These are phyloP conservation scores for Scolopax bukidnonensis DNA, from an alignment of 2,797 vertebrate genomes.

Conservation along the genomic window DNA sequence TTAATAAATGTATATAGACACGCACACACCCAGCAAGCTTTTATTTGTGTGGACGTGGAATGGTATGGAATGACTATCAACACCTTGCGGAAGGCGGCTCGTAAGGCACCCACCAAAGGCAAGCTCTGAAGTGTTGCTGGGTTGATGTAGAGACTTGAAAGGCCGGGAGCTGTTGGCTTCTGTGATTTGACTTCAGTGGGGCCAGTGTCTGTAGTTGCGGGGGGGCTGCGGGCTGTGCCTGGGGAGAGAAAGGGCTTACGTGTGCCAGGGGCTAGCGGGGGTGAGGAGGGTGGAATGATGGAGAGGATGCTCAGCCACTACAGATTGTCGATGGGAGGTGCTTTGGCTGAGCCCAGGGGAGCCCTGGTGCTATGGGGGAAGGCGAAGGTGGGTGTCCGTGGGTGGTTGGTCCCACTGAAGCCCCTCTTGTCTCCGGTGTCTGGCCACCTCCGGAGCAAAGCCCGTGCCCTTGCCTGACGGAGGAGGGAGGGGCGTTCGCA, in stretches of 20 bases:
- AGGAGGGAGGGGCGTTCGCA: neutral
- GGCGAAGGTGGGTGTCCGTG: fast-evolving
- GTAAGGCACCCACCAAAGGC: neutral
- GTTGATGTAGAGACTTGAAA: neutral
- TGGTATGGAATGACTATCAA: fast-evolving
- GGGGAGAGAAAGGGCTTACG: neutral
- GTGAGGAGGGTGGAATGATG: fast-evolving
- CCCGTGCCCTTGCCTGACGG: neutral
- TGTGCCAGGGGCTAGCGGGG: fast-evolving
- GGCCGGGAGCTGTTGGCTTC: neutral
- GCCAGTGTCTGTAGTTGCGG: neutral
- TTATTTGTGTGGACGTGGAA: fast-evolving
- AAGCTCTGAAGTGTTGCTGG: neutral
- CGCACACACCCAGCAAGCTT: neutral
- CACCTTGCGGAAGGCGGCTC: neutral
- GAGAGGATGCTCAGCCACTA: fast-evolving
- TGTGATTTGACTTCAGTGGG: neutral
- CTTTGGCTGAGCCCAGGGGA: neutral
- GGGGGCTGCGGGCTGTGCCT: fast-evolving
- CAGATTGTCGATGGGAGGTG: fast-evolving
- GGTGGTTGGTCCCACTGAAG: fast-evolving
- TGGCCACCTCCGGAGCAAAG: fast-evolving
- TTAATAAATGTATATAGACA: neutral
- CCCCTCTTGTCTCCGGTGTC: fast-evolving
- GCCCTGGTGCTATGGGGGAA: neutral